Conservation (phyloP, 2,888 invertebrate species). For the Itoplectis maculator region DNA sequence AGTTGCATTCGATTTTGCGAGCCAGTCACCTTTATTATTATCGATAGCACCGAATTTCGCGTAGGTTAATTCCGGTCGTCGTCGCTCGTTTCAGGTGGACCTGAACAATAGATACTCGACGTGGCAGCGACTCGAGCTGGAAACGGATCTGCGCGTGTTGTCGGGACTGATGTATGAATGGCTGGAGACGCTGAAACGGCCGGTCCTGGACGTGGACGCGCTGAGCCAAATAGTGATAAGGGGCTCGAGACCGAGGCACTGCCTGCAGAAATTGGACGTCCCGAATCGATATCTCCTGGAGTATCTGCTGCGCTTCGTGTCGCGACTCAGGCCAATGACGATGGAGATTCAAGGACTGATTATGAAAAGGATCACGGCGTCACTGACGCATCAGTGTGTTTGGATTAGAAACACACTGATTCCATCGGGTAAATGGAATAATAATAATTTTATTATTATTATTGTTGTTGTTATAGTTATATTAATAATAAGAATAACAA, state of each 20-base stretch:
- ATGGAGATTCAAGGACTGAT: conserved; percentile 87
- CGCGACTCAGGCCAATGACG: conserved; percentile 88
- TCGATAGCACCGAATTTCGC: neutral
- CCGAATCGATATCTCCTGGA: conserved; percentile 89
- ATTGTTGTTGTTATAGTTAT: too few species aligned
- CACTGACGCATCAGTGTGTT: conserved; percentile 89
- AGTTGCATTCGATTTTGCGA: neutral
- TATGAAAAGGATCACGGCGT: conserved; percentile 88
- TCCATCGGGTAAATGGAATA: conserved; percentile 83
- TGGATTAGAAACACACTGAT: conserved; percentile 84
- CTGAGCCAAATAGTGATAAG: conserved; percentile 88
- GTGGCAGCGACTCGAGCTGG: conserved; percentile 88
- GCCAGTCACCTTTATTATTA: neutral
- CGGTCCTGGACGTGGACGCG: conserved; percentile 88
- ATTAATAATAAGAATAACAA: too few species aligned
- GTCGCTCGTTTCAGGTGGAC: conserved; percentile 84
- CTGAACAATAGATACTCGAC: conserved; percentile 89
- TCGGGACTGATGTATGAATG: conserved; percentile 90
- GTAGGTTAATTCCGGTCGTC: neutral
- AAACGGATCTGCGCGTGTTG: conserved; percentile 88
- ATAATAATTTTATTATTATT: conserved; percentile 10
- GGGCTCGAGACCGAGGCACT: conserved; percentile 87
- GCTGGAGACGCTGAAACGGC: conserved; percentile 90
- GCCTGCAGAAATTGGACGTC: conserved; percentile 87
- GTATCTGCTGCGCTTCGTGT: conserved; percentile 89